phyloP scores from a whole-genome alignment of 2,797 vertebrate species.

The Propithecus perrieri region DNA sequence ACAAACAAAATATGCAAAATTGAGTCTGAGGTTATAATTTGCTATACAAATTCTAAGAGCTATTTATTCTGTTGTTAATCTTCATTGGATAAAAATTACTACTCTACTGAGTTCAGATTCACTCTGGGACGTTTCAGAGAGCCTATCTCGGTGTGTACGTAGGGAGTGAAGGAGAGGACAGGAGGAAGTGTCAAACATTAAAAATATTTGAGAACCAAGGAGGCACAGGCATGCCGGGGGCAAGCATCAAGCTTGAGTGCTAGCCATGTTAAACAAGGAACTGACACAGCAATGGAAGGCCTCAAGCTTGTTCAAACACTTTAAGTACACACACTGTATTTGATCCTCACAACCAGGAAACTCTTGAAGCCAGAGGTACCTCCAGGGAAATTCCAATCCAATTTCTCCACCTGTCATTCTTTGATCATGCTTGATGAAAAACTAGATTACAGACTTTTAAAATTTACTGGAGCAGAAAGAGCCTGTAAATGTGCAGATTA shows the following conservation, averaged over 20 bases:
- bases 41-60: not conserved
- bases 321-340: not conserved
- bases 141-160: not conserved
- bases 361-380: not conserved
- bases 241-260: not conserved
- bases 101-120: not conserved
- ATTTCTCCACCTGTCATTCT: not conserved
- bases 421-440: not conserved
- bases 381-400: not conserved
- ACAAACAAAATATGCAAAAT: not conserved
- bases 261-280: not conserved
- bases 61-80: not conserved
- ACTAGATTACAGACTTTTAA: not conserved
- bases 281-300: not conserved
- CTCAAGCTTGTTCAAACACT: not conserved
- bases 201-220: not conserved
- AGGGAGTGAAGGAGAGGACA: not conserved
- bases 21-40: not conserved
- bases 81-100: not conserved
- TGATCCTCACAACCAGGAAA: not conserved
- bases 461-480: not conserved
- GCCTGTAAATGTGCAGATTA: not conserved
- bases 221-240: fast-evolving
- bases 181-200: not conserved
- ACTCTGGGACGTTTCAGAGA: not conserved